Conservation (phyloP, 2,113 vertebrate species). For the Lophochroa leadbeateri region DNA sequence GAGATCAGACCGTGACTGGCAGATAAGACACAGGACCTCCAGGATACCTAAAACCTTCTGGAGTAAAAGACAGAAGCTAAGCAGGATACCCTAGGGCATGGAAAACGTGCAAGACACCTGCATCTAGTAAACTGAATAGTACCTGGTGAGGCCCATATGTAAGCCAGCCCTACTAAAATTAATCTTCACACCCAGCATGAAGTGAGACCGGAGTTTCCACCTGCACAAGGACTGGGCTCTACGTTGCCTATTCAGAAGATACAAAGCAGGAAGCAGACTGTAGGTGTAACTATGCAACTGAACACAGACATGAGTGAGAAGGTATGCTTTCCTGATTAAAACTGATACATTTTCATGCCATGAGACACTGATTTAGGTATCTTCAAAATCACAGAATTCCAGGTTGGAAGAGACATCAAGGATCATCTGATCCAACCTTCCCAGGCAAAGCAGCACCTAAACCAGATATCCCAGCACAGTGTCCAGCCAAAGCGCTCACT, state of each 20-base stretch:
- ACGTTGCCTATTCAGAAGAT: not conserved
- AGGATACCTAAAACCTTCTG: not conserved
- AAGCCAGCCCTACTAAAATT: not conserved
- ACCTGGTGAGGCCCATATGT: not conserved
- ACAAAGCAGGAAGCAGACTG: not conserved
- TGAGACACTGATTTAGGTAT: not conserved
- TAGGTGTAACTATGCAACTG: not conserved
- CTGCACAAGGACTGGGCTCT: not conserved
- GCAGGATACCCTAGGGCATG: not conserved
- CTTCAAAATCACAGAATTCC: not conserved
- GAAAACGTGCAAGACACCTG: not conserved
- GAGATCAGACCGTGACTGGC: not conserved
- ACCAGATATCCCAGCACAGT: not conserved
- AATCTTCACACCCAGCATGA: not conserved
- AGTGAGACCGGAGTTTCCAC: not conserved
- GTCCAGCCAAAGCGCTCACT: not conserved
- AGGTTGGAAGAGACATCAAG: not conserved
- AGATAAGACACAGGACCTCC: not conserved
- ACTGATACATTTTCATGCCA: not conserved
- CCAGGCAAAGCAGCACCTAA: not conserved
- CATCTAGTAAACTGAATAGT: not conserved
- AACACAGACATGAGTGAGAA: not conserved
- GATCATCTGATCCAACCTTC: not conserved
- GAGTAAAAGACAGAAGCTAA: not conserved
- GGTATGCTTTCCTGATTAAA: not conserved